These are phyloP conservation scores for Ophion obscuratus DNA, from an alignment of 2,888 invertebrate species.

Conservation along the genomic window DNA sequence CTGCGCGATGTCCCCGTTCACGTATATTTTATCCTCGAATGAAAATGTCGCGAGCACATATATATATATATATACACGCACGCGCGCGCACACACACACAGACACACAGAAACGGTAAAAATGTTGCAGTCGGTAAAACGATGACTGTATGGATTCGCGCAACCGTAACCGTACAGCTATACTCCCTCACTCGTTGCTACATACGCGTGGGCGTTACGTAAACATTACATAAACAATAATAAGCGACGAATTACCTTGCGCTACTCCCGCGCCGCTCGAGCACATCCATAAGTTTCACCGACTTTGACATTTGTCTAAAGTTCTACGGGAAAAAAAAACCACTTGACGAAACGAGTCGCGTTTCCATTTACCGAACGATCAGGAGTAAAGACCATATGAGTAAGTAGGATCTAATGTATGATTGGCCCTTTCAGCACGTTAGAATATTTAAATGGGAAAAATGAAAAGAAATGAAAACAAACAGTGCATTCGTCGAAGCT, in stretches of 20 bases:
- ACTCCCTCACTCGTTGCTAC: conserved; percentile 50
- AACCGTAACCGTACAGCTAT: conserved; percentile 64
- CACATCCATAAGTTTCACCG: conserved; percentile 26
- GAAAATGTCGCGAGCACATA: conserved; percentile 51
- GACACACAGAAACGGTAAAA: conserved; percentile 25
- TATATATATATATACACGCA: neutral
- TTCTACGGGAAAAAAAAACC: neutral
- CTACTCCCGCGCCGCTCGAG: conserved; percentile 45
- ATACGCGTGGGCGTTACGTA: conserved; percentile 77
- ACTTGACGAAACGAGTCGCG: too few relatives aligned
- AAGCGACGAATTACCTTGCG: conserved; percentile 73
- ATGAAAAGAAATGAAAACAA: too few relatives aligned
- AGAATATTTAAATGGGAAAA: too few relatives aligned
- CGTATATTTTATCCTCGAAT: conserved; percentile 54
- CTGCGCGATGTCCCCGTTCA: conserved; percentile 48
- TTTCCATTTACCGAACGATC: too few relatives aligned
- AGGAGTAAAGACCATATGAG: too few relatives aligned
- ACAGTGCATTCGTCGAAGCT: too few relatives aligned
- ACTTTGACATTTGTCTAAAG: conserved; percentile 27
- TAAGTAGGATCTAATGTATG: too few relatives aligned
- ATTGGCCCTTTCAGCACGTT: too few relatives aligned
- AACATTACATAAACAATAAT: conserved; percentile 82
- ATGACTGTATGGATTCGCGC: conserved; percentile 51
- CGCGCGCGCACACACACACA: conserved; percentile 47
- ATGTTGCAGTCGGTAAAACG: conserved; percentile 32